Evolutionary conservation across 2,888 invertebrate species (phyloP), one percentile per base, ranked within the genome.

Genomic region (Enchytraeus crypticus): DNA sequence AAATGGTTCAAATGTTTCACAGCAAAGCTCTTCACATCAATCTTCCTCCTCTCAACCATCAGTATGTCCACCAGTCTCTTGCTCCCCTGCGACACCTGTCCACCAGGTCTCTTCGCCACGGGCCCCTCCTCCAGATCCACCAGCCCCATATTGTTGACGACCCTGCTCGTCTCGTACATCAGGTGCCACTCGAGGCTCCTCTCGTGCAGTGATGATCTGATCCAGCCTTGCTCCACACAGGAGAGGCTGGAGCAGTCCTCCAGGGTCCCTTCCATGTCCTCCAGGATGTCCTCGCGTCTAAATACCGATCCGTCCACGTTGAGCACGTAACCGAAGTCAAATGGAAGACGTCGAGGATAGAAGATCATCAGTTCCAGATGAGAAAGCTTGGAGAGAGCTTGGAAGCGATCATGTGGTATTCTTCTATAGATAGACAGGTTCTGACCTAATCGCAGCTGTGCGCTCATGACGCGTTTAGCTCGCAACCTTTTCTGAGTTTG

Each of bases 361-460:
- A 30, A 62, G 5, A 33, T 38, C 11, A 18, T 30, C 5, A 59
- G 33, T 26, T 49, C 59, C 2, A 14, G n/a, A n/a, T n/a, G n/a
- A n/a, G n/a, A n/a, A 33, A 33, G 27, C 8, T 23, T 18, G 1
- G 26, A 11, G 21, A 62, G n/a, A 14, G 55, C 43, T 3, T 11
- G 38, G 30, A 62, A 62, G 5, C 62, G 59, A 5, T 21, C 1
- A 2, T 21, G 1, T 30, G 32, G 4, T 4, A 3, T 33, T 14
- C 1, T 5, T 2, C 47, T 29, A 8, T 18, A 33, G 14, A n/a
- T 18, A 5, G 51, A 26, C 23, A 60, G 29, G 51, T 60, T 63
- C 46, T 57, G 43, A 3, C 63, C 63, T 8, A 63, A 47, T 23
- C 63, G 45, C n/a, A 63, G 38, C 53, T 63, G 63, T n/a, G 60